A percentile compares a stretch with the other conserved stretches of the same genome.
These are phyloP conservation scores for Netelia fuscicornis DNA, from an alignment of 2,888 invertebrate genomes.

Conservation along the genomic window DNA sequence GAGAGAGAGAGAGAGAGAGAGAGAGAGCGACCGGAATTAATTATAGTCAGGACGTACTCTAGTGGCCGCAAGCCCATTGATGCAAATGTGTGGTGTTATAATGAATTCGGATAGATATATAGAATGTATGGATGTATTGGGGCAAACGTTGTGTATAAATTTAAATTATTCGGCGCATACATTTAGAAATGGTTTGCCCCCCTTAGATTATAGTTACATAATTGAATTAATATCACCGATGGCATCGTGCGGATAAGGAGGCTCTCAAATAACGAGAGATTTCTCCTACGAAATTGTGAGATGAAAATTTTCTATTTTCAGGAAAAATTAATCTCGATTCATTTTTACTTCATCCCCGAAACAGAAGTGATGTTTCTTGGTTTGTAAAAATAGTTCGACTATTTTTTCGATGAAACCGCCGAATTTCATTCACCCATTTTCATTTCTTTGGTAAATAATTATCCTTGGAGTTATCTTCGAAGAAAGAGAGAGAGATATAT, in stretches of 20 bases:
- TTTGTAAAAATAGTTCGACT: too few species aligned
- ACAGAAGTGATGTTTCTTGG: too few species aligned
- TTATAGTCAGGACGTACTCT: conserved; percentile 34
- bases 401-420: too few species aligned
- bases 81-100: conserved; percentile 49
- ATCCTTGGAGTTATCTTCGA: too few species aligned
- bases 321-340: too few species aligned
- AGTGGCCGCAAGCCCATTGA: conserved; percentile 52
- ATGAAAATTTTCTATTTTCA: too few species aligned
- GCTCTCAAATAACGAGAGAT: background rate
- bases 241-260: conserved; percentile 6
- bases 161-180: background rate
- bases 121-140: background rate
- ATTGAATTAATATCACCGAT: conserved; percentile 38
- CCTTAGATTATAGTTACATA: conserved; percentile 36
- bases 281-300: too few species aligned
- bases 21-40: conserved; percentile 51
- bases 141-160: background rate
- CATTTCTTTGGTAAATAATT: too few species aligned
- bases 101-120: conserved; percentile 37
- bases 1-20: too few species aligned
- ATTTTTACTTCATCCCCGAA: too few species aligned
- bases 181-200: conserved; percentile 24
- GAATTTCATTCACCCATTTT: too few species aligned
- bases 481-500: background rate